phyloP scores from a whole-genome alignment of 2,888 invertebrate genomes.

The Punctoribates punctum region DNA sequence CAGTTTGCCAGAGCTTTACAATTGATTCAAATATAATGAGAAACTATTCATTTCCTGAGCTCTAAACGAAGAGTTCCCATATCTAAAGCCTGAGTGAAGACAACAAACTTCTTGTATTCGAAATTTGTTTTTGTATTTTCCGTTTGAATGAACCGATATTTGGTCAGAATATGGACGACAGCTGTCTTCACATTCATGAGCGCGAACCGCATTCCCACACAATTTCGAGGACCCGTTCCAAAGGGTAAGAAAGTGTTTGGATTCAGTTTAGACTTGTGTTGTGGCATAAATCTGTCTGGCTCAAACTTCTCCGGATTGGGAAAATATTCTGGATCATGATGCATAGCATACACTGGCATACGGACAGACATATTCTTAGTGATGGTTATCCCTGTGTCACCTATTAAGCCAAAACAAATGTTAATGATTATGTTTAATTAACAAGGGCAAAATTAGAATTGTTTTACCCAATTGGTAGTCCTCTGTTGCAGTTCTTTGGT shows the following conservation, averaged over 20 bases:
- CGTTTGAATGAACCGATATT: conserved; percentile 41
- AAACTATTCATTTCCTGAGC: no score
- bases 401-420: neutral
- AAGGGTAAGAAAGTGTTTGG: no score
- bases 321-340: conserved; percentile 43
- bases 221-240: no score
- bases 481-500: conserved; percentile 38
- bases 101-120: neutral
- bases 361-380: conserved; percentile 41
- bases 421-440: no score
- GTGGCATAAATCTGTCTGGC: conserved; percentile 46
- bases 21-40: no score
- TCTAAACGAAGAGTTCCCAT: no score
- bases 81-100: neutral
- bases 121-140: neutral
- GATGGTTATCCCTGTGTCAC: conserved; percentile 42
- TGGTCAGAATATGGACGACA: conserved; percentile 42
- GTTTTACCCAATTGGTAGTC: conserved; percentile 41
- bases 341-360: conserved; percentile 37
- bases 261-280: conserved; percentile 33
- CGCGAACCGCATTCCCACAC: no score
- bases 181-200: conserved; percentile 40
- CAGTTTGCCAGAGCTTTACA: no score
- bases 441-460: no score
- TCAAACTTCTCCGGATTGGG: conserved; percentile 44